Percentiles rank a stretch among this genome's conserved stretches.
Evolutionary conservation across 2,113 vertebrate genomes (phyloP).

Genomic region (Erythrocercus mccallii): DNA sequence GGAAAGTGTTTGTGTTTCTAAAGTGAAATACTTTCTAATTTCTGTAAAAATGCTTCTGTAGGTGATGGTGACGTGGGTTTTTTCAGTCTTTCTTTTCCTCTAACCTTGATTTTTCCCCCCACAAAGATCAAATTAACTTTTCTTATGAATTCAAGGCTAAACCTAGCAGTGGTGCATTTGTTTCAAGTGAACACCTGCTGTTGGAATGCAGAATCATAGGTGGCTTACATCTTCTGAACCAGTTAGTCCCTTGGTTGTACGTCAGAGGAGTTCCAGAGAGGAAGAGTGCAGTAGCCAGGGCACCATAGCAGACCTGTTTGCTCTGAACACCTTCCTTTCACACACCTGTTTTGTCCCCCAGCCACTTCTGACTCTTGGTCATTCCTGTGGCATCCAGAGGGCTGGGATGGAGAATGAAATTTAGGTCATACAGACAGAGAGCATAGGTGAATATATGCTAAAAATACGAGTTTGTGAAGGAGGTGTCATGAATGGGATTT

Average conservation of each 20-base stretch:
- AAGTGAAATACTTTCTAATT: not conserved
- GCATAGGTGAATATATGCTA: not conserved
- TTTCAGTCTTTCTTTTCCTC: not conserved
- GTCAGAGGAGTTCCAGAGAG: not conserved
- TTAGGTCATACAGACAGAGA: not conserved
- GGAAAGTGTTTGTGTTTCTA: not conserved
- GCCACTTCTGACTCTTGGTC: not conserved
- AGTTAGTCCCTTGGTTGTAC: not conserved
- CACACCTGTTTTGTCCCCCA: not conserved
- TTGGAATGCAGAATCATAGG: not conserved
- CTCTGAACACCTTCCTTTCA: not conserved
- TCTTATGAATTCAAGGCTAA: not conserved
- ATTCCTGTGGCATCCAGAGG: not conserved
- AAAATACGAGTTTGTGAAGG: not conserved
- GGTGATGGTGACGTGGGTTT: not conserved
- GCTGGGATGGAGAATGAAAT: not conserved
- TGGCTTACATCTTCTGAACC: not conserved
- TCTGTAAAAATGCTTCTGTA: not conserved
- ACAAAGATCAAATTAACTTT: not conserved
- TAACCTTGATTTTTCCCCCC: not conserved
- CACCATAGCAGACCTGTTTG: not conserved
- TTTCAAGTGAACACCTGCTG: not conserved
- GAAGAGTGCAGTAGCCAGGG: not conserved
- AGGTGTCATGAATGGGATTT: not conserved
- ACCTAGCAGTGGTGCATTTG: not conserved